Evolutionary conservation across 2,888 invertebrate species (phyloP).

Genomic region (Maniola hyperantus): DNA sequence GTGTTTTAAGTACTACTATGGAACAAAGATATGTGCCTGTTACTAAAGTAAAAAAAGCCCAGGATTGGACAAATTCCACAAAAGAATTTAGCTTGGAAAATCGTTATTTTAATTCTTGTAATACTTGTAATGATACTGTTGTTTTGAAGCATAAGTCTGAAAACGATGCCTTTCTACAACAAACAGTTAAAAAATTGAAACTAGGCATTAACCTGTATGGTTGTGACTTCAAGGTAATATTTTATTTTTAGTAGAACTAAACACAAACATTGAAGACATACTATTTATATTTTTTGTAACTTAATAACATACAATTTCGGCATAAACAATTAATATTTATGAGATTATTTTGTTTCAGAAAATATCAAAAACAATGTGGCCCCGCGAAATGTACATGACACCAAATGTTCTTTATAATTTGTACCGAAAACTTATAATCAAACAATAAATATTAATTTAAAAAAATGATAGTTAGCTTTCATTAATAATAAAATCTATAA

Average conservation of each 20-base stretch:
- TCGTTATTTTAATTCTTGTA: conserved; percentile 48
- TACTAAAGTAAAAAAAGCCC: conserved; percentile 39
- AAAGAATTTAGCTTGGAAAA: conserved; percentile 37
- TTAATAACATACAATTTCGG: not conserved
- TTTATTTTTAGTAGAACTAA: conserved; percentile 5
- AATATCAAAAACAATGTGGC: conserved; percentile 70
- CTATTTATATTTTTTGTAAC: not conserved
- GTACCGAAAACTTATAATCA: conserved; percentile 68
- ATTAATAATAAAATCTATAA: not conserved
- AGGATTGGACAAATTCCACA: conserved; percentile 26
- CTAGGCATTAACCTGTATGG: conserved; percentile 74
- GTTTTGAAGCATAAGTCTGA: conserved; percentile 56
- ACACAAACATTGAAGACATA: not conserved
- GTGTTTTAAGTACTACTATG: conserved; percentile 68
- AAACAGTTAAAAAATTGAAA: conserved; percentile 68
- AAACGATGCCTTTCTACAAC: conserved; percentile 55
- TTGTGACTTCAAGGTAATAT: conserved; percentile 71
- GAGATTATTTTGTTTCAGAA: conserved; percentile 59
- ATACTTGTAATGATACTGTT: conserved; percentile 64
- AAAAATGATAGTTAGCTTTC: not conserved
- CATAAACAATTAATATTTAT: not conserved
- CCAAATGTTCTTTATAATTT: conserved; percentile 65
- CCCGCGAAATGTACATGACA: conserved; percentile 66
- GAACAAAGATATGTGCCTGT: conserved; percentile 55
- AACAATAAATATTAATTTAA: conserved; percentile 45